Conservation (phyloP, 2,797 vertebrate genomes). For the Gobionotothen gibberifrons region DNA sequence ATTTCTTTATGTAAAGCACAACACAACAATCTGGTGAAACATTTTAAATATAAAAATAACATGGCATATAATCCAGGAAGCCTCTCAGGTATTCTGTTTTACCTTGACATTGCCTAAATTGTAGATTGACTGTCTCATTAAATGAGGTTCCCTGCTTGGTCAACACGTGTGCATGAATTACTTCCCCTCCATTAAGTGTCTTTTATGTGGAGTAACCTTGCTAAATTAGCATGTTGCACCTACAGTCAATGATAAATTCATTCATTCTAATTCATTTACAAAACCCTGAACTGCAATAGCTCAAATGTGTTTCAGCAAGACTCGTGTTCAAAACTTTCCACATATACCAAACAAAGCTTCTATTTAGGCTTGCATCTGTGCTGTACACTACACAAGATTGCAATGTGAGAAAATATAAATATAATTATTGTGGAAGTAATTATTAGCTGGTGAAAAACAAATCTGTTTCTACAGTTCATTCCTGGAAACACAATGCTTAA, state of each 20-base stretch:
- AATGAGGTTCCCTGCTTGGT: neutral
- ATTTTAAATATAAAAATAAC: neutral
- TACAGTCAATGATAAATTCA: neutral
- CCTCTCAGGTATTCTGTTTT: neutral
- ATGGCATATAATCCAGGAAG: neutral
- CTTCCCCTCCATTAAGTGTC: neutral
- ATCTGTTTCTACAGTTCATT: neutral
- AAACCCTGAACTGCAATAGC: neutral
- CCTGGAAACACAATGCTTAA: neutral
- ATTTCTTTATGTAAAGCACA: neutral
- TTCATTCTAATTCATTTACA: neutral
- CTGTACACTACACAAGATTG: neutral
- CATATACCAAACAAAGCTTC: neutral
- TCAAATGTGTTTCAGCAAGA: neutral
- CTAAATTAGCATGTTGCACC: neutral
- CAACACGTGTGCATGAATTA: neutral
- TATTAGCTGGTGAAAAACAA: neutral
- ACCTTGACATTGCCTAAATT: neutral
- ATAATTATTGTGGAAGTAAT: neutral
- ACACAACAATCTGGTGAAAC: neutral
- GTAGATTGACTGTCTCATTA: no score
- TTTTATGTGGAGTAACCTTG: no score
- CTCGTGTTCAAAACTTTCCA: neutral
- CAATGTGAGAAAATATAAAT: neutral
- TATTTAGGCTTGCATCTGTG: neutral